Conservation (phyloP, 2,113 vertebrate species). For the Elephantulus edwardii region DNA sequence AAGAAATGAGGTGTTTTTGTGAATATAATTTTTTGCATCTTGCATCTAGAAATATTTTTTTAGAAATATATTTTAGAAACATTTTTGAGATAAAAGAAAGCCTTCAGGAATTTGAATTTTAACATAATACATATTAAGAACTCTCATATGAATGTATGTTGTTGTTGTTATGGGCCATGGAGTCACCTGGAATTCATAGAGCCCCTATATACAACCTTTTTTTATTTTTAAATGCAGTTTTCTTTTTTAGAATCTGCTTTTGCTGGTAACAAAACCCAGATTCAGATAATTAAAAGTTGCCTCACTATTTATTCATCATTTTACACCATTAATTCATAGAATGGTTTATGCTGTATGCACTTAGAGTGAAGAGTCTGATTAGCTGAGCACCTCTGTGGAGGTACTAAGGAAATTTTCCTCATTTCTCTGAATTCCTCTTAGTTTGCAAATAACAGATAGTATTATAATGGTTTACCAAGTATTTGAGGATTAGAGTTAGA, state of each 20-base stretch:
- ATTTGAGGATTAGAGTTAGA: slow-evolving; percentile 38
- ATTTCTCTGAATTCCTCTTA: slow-evolving; percentile 22
- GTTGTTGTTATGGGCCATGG: no score
- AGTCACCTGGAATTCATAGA: no score
- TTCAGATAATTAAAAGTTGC: neutral
- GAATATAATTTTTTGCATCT: slow-evolving; percentile 44
- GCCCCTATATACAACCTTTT: no score
- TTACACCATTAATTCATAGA: neutral
- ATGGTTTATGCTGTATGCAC: neutral
- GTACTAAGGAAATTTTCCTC: neutral
- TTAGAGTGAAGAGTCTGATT: neutral
- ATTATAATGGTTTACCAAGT: neutral
- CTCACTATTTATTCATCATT: neutral
- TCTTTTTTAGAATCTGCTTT: neutral
- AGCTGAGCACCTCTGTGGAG: neutral
- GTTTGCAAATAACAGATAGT: slow-evolving; percentile 22
- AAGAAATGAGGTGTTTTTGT: neutral
- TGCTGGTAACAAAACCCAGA: neutral
- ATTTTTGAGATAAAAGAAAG: slow-evolving; percentile 39
- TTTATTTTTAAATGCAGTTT: slow-evolving; percentile 38
- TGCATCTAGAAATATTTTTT: slow-evolving; percentile 52
- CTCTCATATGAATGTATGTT: neutral
- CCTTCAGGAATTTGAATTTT: slow-evolving; percentile 47
- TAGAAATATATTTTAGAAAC: no score
- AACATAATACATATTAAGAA: slow-evolving; percentile 33